These are phyloP conservation scores for Oncorhynchus tshawytscha DNA, from an alignment of 2,113 vertebrate species.

Conservation along the genomic window DNA sequence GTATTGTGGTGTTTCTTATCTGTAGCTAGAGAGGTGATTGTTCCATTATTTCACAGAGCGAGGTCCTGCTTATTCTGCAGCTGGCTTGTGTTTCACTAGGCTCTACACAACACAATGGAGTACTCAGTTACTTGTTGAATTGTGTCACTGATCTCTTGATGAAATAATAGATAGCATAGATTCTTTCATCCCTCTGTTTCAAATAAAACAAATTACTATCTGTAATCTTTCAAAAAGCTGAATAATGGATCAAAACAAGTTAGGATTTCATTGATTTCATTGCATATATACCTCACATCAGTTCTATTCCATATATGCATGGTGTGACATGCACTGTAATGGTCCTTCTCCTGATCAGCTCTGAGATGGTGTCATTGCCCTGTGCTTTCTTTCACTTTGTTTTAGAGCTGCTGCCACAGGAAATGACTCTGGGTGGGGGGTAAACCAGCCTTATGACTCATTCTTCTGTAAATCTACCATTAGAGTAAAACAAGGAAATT, in stretches of 20 bases:
- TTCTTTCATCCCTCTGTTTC: conserved; percentile 37
- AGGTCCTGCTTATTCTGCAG: conserved; percentile 42
- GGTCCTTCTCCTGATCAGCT: not conserved
- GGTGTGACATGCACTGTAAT: not conserved
- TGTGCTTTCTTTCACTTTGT: conserved; percentile 8
- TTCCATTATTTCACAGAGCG: conserved; percentile 59
- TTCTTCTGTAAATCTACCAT: conserved; percentile 41
- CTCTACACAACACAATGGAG: conserved; percentile 60
- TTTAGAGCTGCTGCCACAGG: conserved; percentile 53
- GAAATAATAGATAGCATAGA: conserved; percentile 44
- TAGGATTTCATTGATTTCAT: too few species aligned
- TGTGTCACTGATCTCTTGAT: conserved; percentile 66
- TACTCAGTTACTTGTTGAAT: conserved; percentile 62
- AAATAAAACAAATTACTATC: conserved; percentile 38
- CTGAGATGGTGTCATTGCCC: not conserved
- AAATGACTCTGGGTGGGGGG: conserved; percentile 70
- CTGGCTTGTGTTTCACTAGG: conserved; percentile 57
- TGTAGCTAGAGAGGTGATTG: conserved; percentile 59
- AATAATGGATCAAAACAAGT: not conserved
- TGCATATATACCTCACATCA: too few species aligned
- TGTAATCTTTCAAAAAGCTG: conserved; percentile 23
- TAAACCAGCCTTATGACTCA: conserved; percentile 58
- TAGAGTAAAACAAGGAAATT: conserved; percentile 43
- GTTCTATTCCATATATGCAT: too few species aligned
- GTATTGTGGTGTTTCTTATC: conserved; percentile 71